phyloP scores from a whole-genome alignment of 2,888 invertebrate genomes.

The Rhorus exstirpatorius region DNA sequence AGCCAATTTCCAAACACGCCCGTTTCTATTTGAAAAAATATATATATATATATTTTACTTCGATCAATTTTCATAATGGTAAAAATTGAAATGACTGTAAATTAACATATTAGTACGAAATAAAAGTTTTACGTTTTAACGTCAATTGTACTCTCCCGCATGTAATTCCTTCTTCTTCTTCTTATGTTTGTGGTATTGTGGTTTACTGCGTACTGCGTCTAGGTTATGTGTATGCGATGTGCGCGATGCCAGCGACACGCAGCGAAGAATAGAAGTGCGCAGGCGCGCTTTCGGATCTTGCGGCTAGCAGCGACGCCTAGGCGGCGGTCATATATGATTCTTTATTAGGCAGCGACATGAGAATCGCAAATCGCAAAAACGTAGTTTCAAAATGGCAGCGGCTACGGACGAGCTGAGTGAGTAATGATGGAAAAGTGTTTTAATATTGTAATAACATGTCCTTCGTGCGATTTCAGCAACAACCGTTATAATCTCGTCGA shows the following conservation, averaged over 20 bases:
- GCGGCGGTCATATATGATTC: no score
- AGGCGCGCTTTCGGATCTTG: no score
- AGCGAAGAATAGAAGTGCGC: no score
- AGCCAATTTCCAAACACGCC: no score
- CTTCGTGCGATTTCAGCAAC: neutral
- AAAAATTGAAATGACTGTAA: neutral
- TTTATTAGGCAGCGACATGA: neutral
- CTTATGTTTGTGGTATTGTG: no score
- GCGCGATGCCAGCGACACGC: no score
- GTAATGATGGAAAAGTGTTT: conserved; percentile 72
- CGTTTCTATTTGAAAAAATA: neutral
- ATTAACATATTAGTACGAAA: neutral
- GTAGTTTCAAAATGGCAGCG: conserved; percentile 83
- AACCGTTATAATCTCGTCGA: neutral
- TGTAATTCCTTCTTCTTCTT: no score
- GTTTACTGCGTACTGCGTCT: no score
- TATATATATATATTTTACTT: neutral
- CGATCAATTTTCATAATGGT: neutral
- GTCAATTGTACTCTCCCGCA: neutral
- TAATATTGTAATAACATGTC: conserved; percentile 26
- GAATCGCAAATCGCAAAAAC: no score
- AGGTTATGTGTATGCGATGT: no score
- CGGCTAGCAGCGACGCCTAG: no score
- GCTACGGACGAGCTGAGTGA: conserved; percentile 84
- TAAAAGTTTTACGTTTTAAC: neutral